Evolutionary conservation across 2,113 vertebrate species (phyloP), one percentile per base, ranked within the genome.

Genomic region (Strix uralensis): DNA sequence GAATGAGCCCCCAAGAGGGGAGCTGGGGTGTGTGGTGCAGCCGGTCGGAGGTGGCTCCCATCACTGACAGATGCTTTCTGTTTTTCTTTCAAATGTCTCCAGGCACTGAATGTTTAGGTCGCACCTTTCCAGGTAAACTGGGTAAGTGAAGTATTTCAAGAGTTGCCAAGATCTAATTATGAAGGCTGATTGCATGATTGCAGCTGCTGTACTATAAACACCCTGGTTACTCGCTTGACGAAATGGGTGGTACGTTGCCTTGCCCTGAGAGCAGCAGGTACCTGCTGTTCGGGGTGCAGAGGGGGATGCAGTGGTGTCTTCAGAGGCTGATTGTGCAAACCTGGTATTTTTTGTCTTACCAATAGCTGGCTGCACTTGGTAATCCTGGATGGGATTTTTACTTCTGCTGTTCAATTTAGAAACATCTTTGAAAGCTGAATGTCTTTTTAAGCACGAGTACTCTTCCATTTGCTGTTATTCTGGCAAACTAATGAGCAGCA

Each of bases 111-210:
- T 95, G 74, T 94, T 96, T 95, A 86, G 87, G 92, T 97, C 90
- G 49, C 88, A 94, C 81, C 96, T 96, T 94, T 96, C 96, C 95
- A 96, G 96, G 96, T 96, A 95, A 96, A 94, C 90, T 92, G 87
- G 86, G 85, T 88, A 87, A 81, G 90, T 92, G 94, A 87, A 92
- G 83, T 94, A 91, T 96, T 96, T 95, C 57, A 92, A 88, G 95
- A 97, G 90, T 77, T 94, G 92, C 94, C 92, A 96, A 83, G 90
- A 88, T 96, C 69, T 96, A 94, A 96, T 96, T 92, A 54, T 3
- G 69, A 95, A 96, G 75, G 75, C 82, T 96, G 92, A 92, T 94
- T 73, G 89, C 84, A 82, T 90, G 95, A 96, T 94, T 95, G 92
- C 74, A 93, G 91, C 79, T 95, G 80, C 91, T 95, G 85, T 87